Evolutionary conservation across 2,113 vertebrate genomes (phyloP), one percentile per base, ranked within the genome.

Genomic region (Toxotes chatareus): DNA sequence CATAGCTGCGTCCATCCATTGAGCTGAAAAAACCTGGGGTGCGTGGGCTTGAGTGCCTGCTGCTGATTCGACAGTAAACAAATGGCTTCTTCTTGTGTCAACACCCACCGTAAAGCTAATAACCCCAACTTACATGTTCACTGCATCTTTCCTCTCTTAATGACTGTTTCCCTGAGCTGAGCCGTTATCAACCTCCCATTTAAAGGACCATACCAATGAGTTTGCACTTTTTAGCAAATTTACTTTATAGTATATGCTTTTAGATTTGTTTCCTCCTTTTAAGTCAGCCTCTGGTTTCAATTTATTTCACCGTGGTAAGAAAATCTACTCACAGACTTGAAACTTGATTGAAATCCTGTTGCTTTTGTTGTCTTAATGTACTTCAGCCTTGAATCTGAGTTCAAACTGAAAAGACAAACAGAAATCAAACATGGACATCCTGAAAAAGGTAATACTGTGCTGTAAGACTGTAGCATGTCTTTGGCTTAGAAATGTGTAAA

Each of bases 11-110:
- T 85, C 79, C 85, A 73, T 92, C 85, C 78, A 85, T 31, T 78
- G 71, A 90, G 3, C 75, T 57, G 21, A 68, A 76, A 23, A 59
- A 49, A 31, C 16, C 57, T 13, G 70, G 17, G 42, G 44, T 31
- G 16, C 70, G 47, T 32, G 36, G 62, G 56, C 61, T 64, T 34
- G 77, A 85, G 80, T 69, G 77, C 23, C 14, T 53, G 62, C 3
- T 83, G 75, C 86, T 89, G 89, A 89, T 89, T 90, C 44, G 23
- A 76, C 81, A 77, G 46, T 86, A 78, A 80, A 89, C 82, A 87
- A 79, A 72, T 31, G 6, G 5, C 19, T 59, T 83, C 75, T 65
- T 69, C 70, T 61, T 79, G 44, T 51, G 57, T 79, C 62, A 79
- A 73, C 77, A 68, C 46, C 57, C 73, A 47, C 8, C 16, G 1